These are phyloP conservation scores for Caenorhabditis doughertyi DNA, from an alignment of 2,888 invertebrate species.

Conservation along the genomic window DNA sequence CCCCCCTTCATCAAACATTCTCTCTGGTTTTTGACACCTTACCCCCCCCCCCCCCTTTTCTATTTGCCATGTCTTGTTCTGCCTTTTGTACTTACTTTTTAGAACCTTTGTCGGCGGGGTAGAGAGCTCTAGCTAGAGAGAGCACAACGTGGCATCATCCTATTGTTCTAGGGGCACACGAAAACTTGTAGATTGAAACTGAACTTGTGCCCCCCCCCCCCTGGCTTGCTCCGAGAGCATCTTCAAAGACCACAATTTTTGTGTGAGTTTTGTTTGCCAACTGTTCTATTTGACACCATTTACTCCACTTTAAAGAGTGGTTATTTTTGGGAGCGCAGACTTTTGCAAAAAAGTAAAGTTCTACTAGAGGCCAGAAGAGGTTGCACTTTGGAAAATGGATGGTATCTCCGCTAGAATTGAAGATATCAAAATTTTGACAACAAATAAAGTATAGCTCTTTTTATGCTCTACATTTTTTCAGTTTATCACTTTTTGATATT, in stretches of 20 bases:
- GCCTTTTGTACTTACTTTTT: too few species aligned
- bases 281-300: too few species aligned
- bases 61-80: constrained; percentile 41
- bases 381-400: not conserved
- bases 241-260: too few species aligned
- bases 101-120: not conserved
- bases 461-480: not conserved
- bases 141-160: not conserved
- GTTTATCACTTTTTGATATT: not conserved
- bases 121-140: not conserved
- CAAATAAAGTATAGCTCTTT: not conserved
- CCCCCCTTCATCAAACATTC: too few species aligned
- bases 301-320: too few species aligned
- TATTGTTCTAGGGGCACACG: not conserved
- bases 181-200: too few species aligned
- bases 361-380: too few species aligned
- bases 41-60: constrained; percentile 17
- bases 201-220: too few species aligned
- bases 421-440: not conserved
- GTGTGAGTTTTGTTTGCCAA: too few species aligned
- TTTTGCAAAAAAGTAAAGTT: too few species aligned
- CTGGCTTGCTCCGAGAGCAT: too few species aligned
- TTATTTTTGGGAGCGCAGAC: too few species aligned
- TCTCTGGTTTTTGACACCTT: constrained; percentile 52
- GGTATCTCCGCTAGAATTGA: not conserved